Conservation (phyloP, 2,797 vertebrate genomes). For the Myioborus melanocephalus region DNA sequence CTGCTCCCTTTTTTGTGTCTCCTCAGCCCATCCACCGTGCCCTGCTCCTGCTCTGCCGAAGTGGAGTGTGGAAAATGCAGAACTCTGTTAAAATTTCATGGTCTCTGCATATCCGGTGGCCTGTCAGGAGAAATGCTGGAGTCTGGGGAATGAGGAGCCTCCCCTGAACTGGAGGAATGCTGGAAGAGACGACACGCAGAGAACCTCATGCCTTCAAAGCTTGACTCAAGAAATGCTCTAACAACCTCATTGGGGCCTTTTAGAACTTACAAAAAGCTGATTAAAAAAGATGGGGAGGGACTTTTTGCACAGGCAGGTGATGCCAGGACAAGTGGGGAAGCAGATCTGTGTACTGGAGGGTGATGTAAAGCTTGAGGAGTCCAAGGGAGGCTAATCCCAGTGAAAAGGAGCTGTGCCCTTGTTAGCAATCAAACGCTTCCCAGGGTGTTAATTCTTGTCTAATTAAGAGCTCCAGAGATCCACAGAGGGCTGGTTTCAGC, state of each 20-base stretch:
- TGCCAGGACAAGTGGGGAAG: not conserved
- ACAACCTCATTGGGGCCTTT: not conserved
- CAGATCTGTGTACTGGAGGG: not conserved
- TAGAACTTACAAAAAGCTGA: not conserved
- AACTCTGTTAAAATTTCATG: not conserved
- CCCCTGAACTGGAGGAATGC: not conserved
- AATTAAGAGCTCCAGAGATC: slow-evolving; percentile 4
- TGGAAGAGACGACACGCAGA: fast-evolving
- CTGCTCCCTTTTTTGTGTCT: slow-evolving; percentile 64
- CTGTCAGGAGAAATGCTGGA: not conserved
- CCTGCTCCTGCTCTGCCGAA: not conserved
- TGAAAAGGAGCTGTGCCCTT: not conserved
- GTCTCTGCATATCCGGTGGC: not conserved
- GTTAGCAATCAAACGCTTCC: not conserved
- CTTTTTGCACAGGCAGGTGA: not conserved
- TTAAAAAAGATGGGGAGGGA: not conserved
- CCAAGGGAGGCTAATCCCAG: not conserved
- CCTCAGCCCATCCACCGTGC: not conserved
- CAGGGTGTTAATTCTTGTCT: slow-evolving; percentile 5
- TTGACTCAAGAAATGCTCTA: not conserved
- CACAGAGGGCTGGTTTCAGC: not conserved
- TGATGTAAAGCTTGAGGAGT: not conserved
- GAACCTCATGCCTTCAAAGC: fast-evolving
- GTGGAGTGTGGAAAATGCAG: not conserved
- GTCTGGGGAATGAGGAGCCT: not conserved